These are phyloP conservation scores for Marmota monax DNA, from an alignment of 2,113 vertebrate genomes.

Conservation along the genomic window DNA sequence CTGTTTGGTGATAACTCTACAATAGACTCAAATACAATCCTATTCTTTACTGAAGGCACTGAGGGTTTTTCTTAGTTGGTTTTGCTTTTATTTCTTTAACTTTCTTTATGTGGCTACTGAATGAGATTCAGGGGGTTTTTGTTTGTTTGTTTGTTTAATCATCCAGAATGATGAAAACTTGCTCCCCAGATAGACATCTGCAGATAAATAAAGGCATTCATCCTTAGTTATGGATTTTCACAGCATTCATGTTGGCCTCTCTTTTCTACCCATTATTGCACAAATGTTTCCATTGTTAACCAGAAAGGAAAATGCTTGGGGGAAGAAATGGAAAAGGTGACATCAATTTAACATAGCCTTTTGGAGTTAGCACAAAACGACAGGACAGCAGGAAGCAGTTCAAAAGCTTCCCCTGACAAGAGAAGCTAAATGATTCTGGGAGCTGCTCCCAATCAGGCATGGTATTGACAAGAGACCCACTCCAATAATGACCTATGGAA, in stretches of 20 bases:
- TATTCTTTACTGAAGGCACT: neutral
- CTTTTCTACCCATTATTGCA: constrained; percentile 33
- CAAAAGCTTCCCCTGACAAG: constrained; percentile 83
- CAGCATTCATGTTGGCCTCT: constrained; percentile 55
- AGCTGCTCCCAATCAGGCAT: constrained; percentile 82
- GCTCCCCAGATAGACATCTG: neutral
- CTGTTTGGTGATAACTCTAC: neutral
- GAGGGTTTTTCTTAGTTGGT: neutral
- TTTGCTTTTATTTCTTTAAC: neutral
- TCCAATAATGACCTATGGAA: constrained; percentile 83
- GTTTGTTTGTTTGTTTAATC: neutral
- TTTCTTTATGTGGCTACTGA: constrained; percentile 8
- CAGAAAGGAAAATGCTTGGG: constrained; percentile 82
- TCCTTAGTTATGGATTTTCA: constrained; percentile 38
- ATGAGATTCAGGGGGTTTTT: neutral
- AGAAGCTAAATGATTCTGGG: constrained; percentile 81
- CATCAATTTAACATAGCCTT: constrained; percentile 84
- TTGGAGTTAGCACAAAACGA: constrained; percentile 83
- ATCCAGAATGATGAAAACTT: neutral
- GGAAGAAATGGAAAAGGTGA: constrained; percentile 84
- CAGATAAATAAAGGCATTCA: constrained; percentile 37
- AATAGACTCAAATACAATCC: neutral
- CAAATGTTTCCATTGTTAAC: constrained; percentile 80
- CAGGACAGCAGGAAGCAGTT: constrained; percentile 83
- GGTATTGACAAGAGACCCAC: constrained; percentile 81